Evolutionary conservation across 2,888 invertebrate species (phyloP).

Genomic region (Corythucha ciliata): DNA sequence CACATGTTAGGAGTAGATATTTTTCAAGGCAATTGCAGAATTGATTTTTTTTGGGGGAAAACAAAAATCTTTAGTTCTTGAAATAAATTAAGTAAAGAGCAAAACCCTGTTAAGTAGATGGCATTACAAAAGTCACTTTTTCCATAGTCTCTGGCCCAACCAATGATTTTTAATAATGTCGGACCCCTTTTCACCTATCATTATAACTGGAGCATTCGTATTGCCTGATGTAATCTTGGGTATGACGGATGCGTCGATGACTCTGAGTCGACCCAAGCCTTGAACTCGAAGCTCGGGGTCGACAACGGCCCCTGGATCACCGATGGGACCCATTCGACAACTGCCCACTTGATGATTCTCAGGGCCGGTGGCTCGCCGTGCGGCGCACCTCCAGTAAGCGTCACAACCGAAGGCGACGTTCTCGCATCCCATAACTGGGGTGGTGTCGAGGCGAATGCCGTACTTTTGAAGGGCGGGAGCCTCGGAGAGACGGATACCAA

Average conservation of each 20-base stretch:
- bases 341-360: constrained; percentile 58
- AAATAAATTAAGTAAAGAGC: no score
- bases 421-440: constrained; percentile 65
- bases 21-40: no score
- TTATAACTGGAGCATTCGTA: constrained; percentile 50
- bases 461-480: constrained; percentile 55
- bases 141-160: constrained; percentile 39
- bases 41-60: no score
- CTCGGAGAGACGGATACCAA: constrained; percentile 60
- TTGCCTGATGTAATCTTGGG: constrained; percentile 49
- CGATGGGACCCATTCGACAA: constrained; percentile 52
- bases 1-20: no score
- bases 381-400: constrained; percentile 53
- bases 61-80: no score
- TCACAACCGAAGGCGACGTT: constrained; percentile 59
- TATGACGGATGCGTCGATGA: constrained; percentile 51
- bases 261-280: constrained; percentile 45
- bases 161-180: constrained; percentile 47
- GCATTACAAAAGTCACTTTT: no score
- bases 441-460: constrained; percentile 65
- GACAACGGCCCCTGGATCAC: constrained; percentile 51
- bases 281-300: constrained; percentile 46
- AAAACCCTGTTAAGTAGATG: no score
- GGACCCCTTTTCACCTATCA: constrained; percentile 51
- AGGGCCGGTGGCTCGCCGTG: constrained; percentile 50